Conservation (phyloP, 2,888 invertebrate genomes). For the Dorcus hopei region DNA sequence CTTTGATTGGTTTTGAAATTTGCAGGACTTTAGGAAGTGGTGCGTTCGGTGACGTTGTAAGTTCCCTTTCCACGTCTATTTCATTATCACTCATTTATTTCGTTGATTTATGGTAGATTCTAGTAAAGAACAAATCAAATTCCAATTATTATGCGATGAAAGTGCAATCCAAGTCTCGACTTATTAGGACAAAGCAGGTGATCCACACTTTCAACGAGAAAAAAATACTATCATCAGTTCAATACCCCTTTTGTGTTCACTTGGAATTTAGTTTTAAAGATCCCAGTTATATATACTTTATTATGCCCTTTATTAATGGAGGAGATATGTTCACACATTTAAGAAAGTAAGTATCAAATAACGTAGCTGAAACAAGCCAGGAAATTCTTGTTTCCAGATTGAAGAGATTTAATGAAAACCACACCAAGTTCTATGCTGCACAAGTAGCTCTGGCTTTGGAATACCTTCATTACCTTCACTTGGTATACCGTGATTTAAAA, state of each 20-base stretch:
- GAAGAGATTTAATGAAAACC: slow-evolving; percentile 66
- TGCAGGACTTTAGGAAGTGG: slow-evolving; percentile 81
- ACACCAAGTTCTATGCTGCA: slow-evolving; percentile 83
- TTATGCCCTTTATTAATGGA: slow-evolving; percentile 79
- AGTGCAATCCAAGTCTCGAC: slow-evolving; percentile 78
- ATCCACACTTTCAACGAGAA: slow-evolving; percentile 89
- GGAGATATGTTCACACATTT: slow-evolving; percentile 85
- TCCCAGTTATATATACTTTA: slow-evolving; percentile 77
- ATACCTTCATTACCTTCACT: slow-evolving; percentile 82
- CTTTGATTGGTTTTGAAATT: slow-evolving; percentile 63
- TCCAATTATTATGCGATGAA: slow-evolving; percentile 79
- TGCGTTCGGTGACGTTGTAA: slow-evolving; percentile 86
- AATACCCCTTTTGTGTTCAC: slow-evolving; percentile 84
- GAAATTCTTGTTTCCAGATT: slow-evolving; percentile 29
- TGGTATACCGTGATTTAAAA: slow-evolving; percentile 89
- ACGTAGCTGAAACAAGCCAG: not conserved
- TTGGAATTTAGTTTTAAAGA: slow-evolving; percentile 86
- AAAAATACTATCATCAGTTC: slow-evolving; percentile 77
- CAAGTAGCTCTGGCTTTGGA: slow-evolving; percentile 88
- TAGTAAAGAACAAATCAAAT: slow-evolving; percentile 60
- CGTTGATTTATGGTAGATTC: slow-evolving; percentile 30
- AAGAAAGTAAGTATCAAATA: slow-evolving; percentile 43
- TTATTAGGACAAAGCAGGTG: slow-evolving; percentile 84
- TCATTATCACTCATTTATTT: not conserved
- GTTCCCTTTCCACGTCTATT: not conserved